Conservation (phyloP, 2,113 vertebrate genomes). For the Chionomys nivalis region DNA sequence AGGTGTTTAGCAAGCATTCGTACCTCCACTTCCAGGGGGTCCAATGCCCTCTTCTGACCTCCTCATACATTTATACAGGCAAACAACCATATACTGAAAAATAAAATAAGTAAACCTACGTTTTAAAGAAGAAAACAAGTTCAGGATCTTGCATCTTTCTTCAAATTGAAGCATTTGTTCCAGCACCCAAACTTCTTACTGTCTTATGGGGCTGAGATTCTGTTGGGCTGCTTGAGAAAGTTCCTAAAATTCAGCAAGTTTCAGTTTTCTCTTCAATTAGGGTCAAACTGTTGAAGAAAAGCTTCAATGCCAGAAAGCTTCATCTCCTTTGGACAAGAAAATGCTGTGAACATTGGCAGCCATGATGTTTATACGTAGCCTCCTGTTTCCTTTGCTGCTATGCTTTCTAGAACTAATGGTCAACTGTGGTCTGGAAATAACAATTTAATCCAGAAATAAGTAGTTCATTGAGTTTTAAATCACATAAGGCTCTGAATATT, state of each 20-base stretch:
- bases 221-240: background rate
- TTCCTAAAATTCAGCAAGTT: background rate
- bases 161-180: background rate
- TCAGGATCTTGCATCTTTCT: background rate
- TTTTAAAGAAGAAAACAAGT: background rate
- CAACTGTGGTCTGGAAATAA: background rate
- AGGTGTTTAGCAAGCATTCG: background rate
- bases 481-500: background rate
- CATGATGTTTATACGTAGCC: background rate
- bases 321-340: background rate
- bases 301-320: background rate
- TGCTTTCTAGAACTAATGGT: background rate
- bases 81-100: background rate
- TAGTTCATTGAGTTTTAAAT: background rate
- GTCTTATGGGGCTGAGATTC: background rate
- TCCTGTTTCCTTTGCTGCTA: background rate
- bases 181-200: background rate
- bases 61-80: no score
- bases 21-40: background rate
- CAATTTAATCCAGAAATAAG: background rate
- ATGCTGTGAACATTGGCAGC: background rate
- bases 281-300: background rate
- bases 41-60: background rate
- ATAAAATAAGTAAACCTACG: background rate
- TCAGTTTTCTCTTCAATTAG: background rate